These are phyloP conservation scores for Macroteleia sp. DNA, from an alignment of 2,888 invertebrate species.

Conservation along the genomic window DNA sequence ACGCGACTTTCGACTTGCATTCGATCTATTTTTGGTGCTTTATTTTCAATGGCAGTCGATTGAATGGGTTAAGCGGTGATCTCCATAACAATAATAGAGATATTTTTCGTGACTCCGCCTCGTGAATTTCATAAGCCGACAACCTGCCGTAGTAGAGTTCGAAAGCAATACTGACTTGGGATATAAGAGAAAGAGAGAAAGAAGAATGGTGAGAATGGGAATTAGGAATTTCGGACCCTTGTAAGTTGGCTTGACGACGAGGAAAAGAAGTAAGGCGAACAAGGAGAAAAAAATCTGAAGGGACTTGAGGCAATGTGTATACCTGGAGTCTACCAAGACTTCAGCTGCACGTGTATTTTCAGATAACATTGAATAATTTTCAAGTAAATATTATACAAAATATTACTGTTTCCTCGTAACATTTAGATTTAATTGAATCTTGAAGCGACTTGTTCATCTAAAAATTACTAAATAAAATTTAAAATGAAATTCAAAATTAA, in stretches of 20 bases:
- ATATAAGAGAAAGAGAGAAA: conserved; percentile 45
- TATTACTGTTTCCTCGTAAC: neutral
- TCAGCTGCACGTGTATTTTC: conserved; percentile 17
- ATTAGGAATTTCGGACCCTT: conserved; percentile 77
- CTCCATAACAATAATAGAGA: conserved; percentile 82
- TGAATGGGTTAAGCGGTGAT: conserved; percentile 70
- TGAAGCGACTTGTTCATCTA: too few relatives aligned
- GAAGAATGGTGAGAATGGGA: conserved; percentile 73
- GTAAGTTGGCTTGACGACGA: conserved; percentile 66
- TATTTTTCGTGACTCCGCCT: conserved; percentile 72
- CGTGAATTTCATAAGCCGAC: conserved; percentile 73
- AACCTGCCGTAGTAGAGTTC: conserved; percentile 50
- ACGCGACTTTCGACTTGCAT: conserved; percentile 24
- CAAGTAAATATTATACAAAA: conserved; percentile 8
- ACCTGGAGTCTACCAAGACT: conserved; percentile 43
- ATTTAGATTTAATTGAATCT: too few relatives aligned
- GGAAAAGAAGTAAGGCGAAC: conserved; percentile 55
- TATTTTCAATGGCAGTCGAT: conserved; percentile 43
- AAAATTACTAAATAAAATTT: too few relatives aligned
- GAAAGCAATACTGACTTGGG: conserved; percentile 19
- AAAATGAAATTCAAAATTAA: too few relatives aligned
- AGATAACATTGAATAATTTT: conserved; percentile 29
- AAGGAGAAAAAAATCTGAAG: conserved; percentile 66
- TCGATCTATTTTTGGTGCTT: conserved; percentile 23
- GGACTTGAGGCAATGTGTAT: conserved; percentile 39